A percentile compares a stretch with the other conserved stretches of the same genome.
These are phyloP conservation scores for Philhelius pedissequus DNA, from an alignment of 2,888 invertebrate genomes.

Conservation along the genomic window DNA sequence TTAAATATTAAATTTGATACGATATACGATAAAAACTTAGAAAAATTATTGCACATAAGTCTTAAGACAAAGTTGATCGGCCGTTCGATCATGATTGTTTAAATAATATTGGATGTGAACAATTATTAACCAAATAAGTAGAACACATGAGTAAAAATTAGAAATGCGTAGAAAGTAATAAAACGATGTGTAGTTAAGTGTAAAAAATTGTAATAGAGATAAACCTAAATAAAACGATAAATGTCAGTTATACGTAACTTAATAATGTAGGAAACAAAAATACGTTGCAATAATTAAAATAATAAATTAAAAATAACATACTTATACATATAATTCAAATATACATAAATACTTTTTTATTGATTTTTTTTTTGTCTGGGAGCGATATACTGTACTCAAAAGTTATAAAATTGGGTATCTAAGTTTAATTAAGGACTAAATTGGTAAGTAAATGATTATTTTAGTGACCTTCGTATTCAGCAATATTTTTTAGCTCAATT, in stretches of 20 bases:
- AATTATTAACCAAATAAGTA: constrained; percentile 35
- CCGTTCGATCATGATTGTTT: constrained; percentile 19
- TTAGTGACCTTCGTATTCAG: no score
- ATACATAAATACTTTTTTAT: not conserved
- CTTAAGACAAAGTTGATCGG: constrained; percentile 25
- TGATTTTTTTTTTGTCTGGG: no score
- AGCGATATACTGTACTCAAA: no score
- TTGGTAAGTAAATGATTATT: no score
- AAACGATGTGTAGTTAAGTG: constrained; percentile 35
- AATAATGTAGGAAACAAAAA: not conserved
- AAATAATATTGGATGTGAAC: constrained; percentile 34
- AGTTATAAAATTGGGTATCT: no score
- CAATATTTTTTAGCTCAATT: no score
- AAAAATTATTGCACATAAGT: constrained; percentile 39
- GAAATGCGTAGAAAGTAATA: not conserved
- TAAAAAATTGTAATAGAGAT: constrained; percentile 33
- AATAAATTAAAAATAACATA: not conserved
- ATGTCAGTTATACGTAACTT: not conserved
- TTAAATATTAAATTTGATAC: constrained; percentile 20
- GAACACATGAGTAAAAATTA: constrained; percentile 7
- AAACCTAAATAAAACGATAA: not conserved
- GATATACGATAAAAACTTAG: constrained; percentile 12
- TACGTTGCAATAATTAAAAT: not conserved
- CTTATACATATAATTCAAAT: not conserved
- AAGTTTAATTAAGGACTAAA: no score